Conservation (phyloP, 2,888 invertebrate genomes). For the Lydus trimaculatus region DNA sequence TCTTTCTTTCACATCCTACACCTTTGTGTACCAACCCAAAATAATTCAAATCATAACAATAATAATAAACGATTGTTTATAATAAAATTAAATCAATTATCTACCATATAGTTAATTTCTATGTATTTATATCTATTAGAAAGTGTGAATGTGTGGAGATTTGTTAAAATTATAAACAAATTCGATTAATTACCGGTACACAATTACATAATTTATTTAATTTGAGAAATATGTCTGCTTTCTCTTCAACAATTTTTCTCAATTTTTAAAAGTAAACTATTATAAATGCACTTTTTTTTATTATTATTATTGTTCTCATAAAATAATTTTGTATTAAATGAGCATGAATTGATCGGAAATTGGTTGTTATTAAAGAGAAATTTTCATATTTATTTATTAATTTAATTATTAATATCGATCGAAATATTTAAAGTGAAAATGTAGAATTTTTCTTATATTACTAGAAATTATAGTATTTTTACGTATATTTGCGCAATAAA, state of each 20-base stretch:
- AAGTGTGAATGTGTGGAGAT: not conserved
- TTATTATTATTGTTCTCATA: not conserved
- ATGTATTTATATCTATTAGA: not conserved
- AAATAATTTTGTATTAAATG: not conserved
- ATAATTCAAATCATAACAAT: not conserved
- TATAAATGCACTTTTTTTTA: not conserved
- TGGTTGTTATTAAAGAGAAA: not conserved
- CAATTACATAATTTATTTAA: not conserved
- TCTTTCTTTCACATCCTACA: constrained; percentile 39
- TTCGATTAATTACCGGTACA: not conserved
- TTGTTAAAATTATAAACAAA: not conserved
- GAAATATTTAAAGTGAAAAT: not conserved
- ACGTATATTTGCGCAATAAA: not conserved
- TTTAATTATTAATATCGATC: not conserved
- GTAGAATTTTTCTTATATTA: not conserved
- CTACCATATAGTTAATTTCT: not conserved
- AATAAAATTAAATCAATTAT: not conserved
- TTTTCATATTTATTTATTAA: not conserved
- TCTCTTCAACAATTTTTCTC: not conserved
- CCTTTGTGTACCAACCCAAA: not conserved
- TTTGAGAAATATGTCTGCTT: not conserved
- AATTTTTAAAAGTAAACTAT: not conserved
- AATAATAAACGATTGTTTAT: too few relatives aligned
- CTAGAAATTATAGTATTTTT: not conserved
- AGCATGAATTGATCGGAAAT: not conserved